These are phyloP conservation scores for Piprites chloris DNA, from an alignment of 2,113 vertebrate species.

Conservation along the genomic window DNA sequence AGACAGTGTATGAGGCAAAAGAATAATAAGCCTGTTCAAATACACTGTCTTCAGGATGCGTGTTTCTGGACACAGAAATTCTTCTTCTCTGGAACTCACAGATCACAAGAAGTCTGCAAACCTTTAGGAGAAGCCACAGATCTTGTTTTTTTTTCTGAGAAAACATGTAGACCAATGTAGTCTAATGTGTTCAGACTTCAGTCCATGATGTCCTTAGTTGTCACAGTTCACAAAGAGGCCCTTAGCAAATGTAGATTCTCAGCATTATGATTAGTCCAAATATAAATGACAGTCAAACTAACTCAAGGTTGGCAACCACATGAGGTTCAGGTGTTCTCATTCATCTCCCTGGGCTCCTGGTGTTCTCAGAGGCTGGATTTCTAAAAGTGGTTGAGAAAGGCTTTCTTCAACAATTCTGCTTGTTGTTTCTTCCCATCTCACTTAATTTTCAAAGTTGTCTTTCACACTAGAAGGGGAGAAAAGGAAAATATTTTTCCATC, in stretches of 20 bases:
- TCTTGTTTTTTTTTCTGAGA: background rate
- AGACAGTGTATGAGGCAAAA: background rate
- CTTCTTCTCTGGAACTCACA: background rate
- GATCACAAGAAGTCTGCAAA: background rate
- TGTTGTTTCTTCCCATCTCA: background rate
- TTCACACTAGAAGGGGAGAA: background rate
- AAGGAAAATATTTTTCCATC: background rate
- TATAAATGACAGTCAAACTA: background rate
- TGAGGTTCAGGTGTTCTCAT: background rate
- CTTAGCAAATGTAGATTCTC: background rate
- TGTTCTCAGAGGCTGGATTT: background rate
- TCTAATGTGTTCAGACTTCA: background rate
- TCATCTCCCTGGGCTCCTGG: background rate
- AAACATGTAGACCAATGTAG: background rate
- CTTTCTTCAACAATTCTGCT: background rate
- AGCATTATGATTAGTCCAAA: background rate
- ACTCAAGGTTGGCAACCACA: background rate
- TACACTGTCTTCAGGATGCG: background rate
- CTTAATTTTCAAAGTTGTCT: background rate
- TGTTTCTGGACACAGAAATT: background rate
- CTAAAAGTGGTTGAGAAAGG: background rate
- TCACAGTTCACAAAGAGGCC: background rate
- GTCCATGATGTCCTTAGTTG: background rate
- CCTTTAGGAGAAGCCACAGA: background rate
- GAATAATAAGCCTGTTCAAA: background rate